Evolutionary conservation across 2,113 vertebrate genomes (phyloP), one percentile per base, ranked within the genome.

Genomic region (Ciconia maguari): DNA sequence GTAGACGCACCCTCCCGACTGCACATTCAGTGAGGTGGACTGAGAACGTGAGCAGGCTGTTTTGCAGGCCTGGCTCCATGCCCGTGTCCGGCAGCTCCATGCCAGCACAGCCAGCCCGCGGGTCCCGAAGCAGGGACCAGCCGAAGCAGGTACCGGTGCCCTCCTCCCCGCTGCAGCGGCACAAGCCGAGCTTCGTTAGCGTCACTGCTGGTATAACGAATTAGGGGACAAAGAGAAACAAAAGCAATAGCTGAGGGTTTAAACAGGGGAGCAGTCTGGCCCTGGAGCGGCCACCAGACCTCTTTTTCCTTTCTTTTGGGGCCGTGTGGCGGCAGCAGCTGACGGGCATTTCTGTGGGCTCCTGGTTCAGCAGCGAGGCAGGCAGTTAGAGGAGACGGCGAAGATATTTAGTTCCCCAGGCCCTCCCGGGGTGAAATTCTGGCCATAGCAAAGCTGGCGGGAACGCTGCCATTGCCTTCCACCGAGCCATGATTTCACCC

Each of bases 361-460:
- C 62, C 46, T 55, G 27, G 21, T n/a, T 80, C 58, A 30, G 34
- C 3, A 3, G 16, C 0, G 0, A 71, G 70, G 49, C 54, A 61
- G n/a, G 74, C 29, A 71, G 8, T 13, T 24, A 55, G 26, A 77
- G 46, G 21, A 77, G 54, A 16, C 9, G 6, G 24, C n/a, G 49
- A 77, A 90, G 68, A 29, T 42, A 66, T 66, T 79, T 69, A n/a
- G 44, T 20, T 80, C 66, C 36, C 26, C 36, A 57, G 49, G 24
- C 4, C 0, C 18, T 58, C 44, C 49, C 2, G 5, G 52, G 62
- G 68, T 93, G 85, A 81, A 94, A 80, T 62, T 78, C 78, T 87
- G 74, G 87, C 79, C 54, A 15, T 7, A 61, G 46, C 0, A 0
- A 84, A 91, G 69, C 46, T 0, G 0, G 36, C 3, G 21, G 95